These are phyloP conservation scores for Acanthosepion esculentum DNA, from an alignment of 2,888 invertebrate species.

Conservation along the genomic window DNA sequence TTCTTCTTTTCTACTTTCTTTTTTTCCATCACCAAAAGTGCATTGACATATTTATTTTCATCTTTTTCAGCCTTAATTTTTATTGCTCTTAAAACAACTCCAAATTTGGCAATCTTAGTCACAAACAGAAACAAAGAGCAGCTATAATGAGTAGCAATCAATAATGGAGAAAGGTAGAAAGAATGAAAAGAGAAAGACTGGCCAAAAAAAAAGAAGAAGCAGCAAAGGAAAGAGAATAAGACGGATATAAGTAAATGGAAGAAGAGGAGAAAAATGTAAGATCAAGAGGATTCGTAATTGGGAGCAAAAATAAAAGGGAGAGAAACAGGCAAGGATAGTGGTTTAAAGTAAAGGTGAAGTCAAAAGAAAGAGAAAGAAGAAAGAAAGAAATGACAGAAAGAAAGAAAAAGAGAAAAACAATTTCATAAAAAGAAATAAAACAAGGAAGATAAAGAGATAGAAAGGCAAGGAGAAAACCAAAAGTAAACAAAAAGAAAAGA, in stretches of 20 bases:
- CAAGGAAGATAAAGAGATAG: neutral
- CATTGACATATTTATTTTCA: neutral
- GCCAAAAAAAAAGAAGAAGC: neutral
- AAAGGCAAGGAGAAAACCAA: neutral
- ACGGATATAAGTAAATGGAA: neutral
- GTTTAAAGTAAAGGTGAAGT: neutral
- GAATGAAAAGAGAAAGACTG: neutral
- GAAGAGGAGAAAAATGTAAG: neutral
- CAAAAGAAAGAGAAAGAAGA: neutral
- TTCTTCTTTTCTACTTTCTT: no score
- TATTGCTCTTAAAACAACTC: neutral
- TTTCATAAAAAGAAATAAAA: neutral
- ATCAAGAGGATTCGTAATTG: neutral
- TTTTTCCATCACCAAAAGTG: constrained; percentile 33
- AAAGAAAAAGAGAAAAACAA: neutral
- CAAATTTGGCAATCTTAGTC: neutral
- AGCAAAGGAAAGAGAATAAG: neutral
- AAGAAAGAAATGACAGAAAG: neutral
- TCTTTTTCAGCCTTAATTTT: neutral
- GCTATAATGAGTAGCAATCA: no score
- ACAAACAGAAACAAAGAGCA: neutral
- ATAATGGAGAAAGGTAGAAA: neutral
- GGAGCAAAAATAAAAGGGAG: neutral
- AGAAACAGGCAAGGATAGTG: neutral
- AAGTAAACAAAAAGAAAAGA: neutral